Base-by-base conservation (phyloP, 2,113 vertebrate genomes). In the Rhea americana region DNA sequence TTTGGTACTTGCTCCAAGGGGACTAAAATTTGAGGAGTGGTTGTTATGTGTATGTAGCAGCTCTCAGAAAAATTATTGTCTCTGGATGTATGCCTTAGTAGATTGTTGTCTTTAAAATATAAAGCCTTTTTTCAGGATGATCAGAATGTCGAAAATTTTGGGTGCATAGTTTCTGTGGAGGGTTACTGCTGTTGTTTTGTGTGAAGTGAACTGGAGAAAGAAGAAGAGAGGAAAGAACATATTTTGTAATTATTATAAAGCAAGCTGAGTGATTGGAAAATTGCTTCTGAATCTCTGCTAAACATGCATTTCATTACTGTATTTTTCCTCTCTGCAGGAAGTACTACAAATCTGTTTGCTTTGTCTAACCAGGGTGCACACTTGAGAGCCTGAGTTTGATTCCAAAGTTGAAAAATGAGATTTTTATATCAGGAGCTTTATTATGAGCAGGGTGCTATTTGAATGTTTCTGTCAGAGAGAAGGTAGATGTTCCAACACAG, bases 121-220 rank as follows among this genome's bases (percentile, higher is more conserved):
- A 72, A 13, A 73, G 71, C 28, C 14, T 39, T 4, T 62, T 90
- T 66, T 58, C 11, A 5, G 48, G 43, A 5, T 45, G 11, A 61
- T 87, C 66, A 63, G 63, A 30, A 53, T n/a, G 20, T 22, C 81
- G 59, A 81, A 61, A 4, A 20, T 11, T 35, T 14, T 28, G 20
- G 28, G 7, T 0, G 0, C 4, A 12, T 21, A 77, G 17, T 55
- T 8, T 65, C 58, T 77, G 3, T 0, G 2, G 58, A 77, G 43
- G 26, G 37, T 84, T 13, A 41, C 26, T 77, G 17, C 2, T 14
- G 12, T 50, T 4, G 19, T 80, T 89, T 81, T 77, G 15, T 73
- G 26, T 22, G 3, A 39, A 56, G 24, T 70, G 21, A 28, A 8
- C 13, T 82, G 79, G 45, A 92, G 30, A 67, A 82, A 25, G 39